phyloP scores from a whole-genome alignment of 2,113 vertebrate species.

The Ameiurus melas region DNA sequence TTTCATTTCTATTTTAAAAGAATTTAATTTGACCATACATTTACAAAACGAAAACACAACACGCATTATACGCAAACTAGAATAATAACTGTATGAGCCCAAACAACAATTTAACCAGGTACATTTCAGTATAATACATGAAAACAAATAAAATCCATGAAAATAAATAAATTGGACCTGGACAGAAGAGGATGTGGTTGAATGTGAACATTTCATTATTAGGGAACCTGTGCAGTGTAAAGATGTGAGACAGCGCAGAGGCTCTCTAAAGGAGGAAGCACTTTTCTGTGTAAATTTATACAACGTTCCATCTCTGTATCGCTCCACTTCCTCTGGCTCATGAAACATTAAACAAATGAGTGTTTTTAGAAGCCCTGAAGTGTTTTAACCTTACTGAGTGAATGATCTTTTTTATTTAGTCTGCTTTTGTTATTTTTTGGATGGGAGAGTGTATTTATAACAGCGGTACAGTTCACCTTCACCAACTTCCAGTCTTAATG shows the following conservation, averaged over 20 bases:
- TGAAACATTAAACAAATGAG: slow-evolving; percentile 36
- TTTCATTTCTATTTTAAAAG: not conserved
- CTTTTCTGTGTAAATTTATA: slow-evolving; percentile 47
- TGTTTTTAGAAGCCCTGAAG: slow-evolving; percentile 16
- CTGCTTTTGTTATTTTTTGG: not conserved
- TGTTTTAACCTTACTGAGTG: not conserved
- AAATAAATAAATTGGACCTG: not conserved
- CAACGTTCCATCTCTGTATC: slow-evolving; percentile 31
- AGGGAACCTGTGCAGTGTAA: slow-evolving; percentile 14
- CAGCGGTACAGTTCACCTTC: not conserved
- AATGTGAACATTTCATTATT: not conserved
- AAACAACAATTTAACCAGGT: not conserved
- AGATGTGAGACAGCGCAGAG: slow-evolving; percentile 43
- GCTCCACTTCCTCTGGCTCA: slow-evolving; percentile 41
- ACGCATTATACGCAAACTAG: not conserved
- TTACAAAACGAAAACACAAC: not conserved
- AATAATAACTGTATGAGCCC: not conserved
- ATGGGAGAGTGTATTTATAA: not conserved
- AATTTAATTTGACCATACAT: not conserved
- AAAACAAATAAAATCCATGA: not conserved
- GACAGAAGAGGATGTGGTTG: not conserved
- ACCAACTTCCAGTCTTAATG: not conserved
- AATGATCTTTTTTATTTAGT: not conserved
- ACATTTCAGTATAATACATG: not conserved
- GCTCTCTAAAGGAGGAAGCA: slow-evolving; percentile 43